A percentile compares a stretch with the other conserved stretches of the same genome.
phyloP scores from a whole-genome alignment of 2,888 invertebrate species.

The Conchocele bisecta region DNA sequence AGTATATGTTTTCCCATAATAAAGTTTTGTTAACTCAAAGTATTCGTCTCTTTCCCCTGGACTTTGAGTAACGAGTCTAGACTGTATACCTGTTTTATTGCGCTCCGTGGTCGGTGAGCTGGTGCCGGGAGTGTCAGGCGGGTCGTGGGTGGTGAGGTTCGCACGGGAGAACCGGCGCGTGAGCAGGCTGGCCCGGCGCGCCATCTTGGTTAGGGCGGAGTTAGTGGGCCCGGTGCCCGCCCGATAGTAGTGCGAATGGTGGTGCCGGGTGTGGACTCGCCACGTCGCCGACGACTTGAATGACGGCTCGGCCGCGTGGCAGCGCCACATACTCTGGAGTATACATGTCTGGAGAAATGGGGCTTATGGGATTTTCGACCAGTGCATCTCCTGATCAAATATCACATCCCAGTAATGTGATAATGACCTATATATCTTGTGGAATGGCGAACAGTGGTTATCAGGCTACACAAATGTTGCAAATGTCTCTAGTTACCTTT shows the following conservation, averaged over 20 bases:
- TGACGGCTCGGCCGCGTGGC: conserved; percentile 90
- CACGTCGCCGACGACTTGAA: conserved; percentile 90
- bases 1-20: too few relatives aligned
- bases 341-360: background rate
- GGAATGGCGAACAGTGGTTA: too few relatives aligned
- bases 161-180: conserved; percentile 60
- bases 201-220: conserved; percentile 71
- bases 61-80: too few relatives aligned
- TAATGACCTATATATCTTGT: too few relatives aligned
- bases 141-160: conserved; percentile 46
- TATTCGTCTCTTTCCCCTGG: too few relatives aligned
- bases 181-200: conserved; percentile 71
- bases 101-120: conserved; percentile 56
- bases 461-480: too few relatives aligned
- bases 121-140: conserved; percentile 59
- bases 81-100: too few relatives aligned
- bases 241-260: conserved; percentile 27
- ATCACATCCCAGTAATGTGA: too few relatives aligned
- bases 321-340: conserved; percentile 89
- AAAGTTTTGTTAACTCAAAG: too few relatives aligned
- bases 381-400: too few relatives aligned
- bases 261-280: conserved; percentile 84
- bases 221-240: conserved; percentile 28
- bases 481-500: too few relatives aligned
- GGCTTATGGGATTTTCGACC: too few relatives aligned